phyloP scores from a whole-genome alignment of 2,113 vertebrate genomes.

The Pipra filicauda region DNA sequence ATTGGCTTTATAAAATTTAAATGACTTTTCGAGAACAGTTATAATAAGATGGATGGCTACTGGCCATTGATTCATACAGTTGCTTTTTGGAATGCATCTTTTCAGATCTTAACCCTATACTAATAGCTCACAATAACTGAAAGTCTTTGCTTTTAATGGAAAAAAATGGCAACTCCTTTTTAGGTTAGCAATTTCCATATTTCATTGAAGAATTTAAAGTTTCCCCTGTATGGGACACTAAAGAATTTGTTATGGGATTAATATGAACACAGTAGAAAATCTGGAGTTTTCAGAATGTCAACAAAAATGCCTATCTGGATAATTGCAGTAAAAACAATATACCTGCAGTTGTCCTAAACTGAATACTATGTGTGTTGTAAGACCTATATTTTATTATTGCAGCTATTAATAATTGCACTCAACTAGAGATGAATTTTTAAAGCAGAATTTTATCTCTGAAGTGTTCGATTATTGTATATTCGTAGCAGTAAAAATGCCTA shows the following conservation, averaged over 20 bases:
- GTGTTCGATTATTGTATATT: not conserved
- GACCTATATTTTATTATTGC: not conserved
- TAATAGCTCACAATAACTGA: not conserved
- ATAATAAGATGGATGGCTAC: not conserved
- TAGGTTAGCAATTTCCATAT: not conserved
- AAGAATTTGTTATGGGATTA: not conserved
- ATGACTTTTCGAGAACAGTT: not conserved
- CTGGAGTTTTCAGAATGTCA: not conserved
- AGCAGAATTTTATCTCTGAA: not conserved
- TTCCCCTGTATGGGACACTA: not conserved
- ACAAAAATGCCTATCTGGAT: not conserved
- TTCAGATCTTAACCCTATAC: not conserved
- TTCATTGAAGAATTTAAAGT: not conserved
- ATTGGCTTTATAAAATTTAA: not conserved
- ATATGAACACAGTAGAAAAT: not conserved
- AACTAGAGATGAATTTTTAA: not conserved
- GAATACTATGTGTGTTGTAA: not conserved
- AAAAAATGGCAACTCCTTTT: not conserved
- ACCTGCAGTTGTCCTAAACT: not conserved
- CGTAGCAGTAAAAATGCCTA: not conserved
- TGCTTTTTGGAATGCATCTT: not conserved
- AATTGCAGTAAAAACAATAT: not conserved
- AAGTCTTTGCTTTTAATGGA: not conserved
- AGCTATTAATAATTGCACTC: not conserved
- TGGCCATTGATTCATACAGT: not conserved